These are phyloP conservation scores for Achlya flavicornis DNA, from an alignment of 2,888 invertebrate genomes.

Conservation along the genomic window DNA sequence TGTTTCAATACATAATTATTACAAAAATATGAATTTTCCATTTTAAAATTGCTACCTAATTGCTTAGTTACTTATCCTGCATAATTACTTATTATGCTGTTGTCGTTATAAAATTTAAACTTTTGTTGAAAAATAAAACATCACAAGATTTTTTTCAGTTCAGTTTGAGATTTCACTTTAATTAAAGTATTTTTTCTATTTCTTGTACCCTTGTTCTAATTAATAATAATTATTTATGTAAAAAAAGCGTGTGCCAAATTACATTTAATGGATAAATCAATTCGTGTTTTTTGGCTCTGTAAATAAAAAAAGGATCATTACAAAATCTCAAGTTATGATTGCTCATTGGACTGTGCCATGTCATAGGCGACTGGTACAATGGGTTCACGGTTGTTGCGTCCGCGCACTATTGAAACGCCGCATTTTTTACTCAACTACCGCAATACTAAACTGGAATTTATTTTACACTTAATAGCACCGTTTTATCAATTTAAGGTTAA, in stretches of 20 bases:
- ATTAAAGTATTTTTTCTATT: not conserved
- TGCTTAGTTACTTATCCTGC: no score
- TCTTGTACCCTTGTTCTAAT: not conserved
- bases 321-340: slow-evolving; percentile 10
- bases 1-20: no score
- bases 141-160: not conserved
- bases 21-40: no score
- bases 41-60: no score
- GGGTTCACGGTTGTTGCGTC: slow-evolving; percentile 33
- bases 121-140: no score
- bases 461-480: slow-evolving; percentile 56
- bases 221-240: not conserved
- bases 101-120: no score
- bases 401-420: slow-evolving; percentile 23
- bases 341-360: slow-evolving; percentile 6
- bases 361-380: slow-evolving; percentile 13
- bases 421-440: slow-evolving; percentile 39
- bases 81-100: no score
- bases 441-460: slow-evolving; percentile 51
- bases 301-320: slow-evolving; percentile 9
- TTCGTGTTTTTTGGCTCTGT: not conserved
- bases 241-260: not conserved
- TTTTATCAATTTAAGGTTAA: slow-evolving; percentile 52
- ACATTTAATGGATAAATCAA: slow-evolving; percentile 2
- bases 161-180: not conserved